phyloP scores from a whole-genome alignment of 2,113 vertebrate genomes.

The Chunga burmeisteri region DNA sequence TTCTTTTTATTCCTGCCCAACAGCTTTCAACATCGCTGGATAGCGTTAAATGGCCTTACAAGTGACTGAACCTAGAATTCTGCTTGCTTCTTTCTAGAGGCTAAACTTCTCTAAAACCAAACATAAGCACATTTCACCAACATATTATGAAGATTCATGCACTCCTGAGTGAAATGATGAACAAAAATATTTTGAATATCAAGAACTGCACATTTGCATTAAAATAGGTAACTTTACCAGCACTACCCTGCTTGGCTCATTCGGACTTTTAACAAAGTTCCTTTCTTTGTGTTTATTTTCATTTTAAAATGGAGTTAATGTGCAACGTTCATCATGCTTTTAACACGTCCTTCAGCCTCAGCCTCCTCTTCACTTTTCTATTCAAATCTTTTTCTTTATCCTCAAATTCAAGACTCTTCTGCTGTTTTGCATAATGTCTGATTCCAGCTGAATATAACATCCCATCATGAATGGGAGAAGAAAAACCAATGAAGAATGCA shows the following conservation, averaged over 20 bases:
- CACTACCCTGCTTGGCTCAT: not conserved
- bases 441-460: not conserved
- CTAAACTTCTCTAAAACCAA: not conserved
- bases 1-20: slow-evolving; percentile 14
- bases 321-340: not conserved
- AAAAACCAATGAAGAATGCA: not conserved
- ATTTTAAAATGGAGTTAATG: not conserved
- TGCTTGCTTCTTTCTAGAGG: not conserved
- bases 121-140: not conserved
- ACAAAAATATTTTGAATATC: not conserved
- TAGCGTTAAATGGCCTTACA: not conserved
- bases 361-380: not conserved
- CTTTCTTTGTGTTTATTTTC: not conserved
- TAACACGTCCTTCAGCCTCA: not conserved
- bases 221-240: not conserved
- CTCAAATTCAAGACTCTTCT: not conserved
- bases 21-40: not conserved
- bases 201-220: not conserved
- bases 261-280: not conserved
- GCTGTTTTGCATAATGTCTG: not conserved
- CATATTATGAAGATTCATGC: not conserved
- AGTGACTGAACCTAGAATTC: not conserved
- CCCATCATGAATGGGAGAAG: not conserved
- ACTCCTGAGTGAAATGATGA: not conserved
- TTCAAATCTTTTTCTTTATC: not conserved